phyloP scores from a whole-genome alignment of 1,140 invertebrate species.

The Cepaea nemoralis region DNA sequence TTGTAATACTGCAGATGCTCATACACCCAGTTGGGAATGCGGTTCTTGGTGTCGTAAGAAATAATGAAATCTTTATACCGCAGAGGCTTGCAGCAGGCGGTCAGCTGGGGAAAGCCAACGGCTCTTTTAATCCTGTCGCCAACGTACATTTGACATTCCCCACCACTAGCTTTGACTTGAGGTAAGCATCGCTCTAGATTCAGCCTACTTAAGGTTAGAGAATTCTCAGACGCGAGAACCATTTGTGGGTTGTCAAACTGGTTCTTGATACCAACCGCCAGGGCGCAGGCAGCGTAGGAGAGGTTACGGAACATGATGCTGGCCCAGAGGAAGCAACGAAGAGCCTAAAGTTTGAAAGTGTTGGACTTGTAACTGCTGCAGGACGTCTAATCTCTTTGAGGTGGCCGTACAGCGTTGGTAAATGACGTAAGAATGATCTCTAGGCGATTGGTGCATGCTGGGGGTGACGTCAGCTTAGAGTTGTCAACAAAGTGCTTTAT shows the following conservation, averaged over 20 bases:
- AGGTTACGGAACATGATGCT: slow-evolving; percentile 36
- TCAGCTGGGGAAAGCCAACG: slow-evolving; percentile 40
- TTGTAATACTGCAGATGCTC: slow-evolving; percentile 41
- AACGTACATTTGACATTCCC: slow-evolving; percentile 26
- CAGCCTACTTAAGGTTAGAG: neutral
- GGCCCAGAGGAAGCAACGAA: neutral
- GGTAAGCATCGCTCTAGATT: slow-evolving; percentile 23
- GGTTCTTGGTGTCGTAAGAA: slow-evolving; percentile 40
- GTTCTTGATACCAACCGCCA: slow-evolving; percentile 33
- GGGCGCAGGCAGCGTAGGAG: slow-evolving; percentile 28
- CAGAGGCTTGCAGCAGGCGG: slow-evolving; percentile 40
- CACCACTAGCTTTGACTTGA: neutral
- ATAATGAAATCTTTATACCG: slow-evolving; percentile 41
- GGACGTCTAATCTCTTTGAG: neutral
- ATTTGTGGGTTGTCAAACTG: neutral
- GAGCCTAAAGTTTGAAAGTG: neutral
- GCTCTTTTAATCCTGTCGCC: slow-evolving; percentile 33
- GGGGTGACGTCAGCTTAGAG: neutral
- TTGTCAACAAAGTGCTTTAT: neutral
- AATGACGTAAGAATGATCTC: slow-evolving; percentile 30
- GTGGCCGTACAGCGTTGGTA: slow-evolving; percentile 2
- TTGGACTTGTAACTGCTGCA: neutral
- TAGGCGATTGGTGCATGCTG: neutral
- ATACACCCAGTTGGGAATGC: slow-evolving; percentile 41
- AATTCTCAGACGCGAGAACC: neutral